Percentiles rank a stretch among this genome's conserved stretches.
phyloP scores from a whole-genome alignment of 1,140 invertebrate species.

The Argopecten irradians region DNA sequence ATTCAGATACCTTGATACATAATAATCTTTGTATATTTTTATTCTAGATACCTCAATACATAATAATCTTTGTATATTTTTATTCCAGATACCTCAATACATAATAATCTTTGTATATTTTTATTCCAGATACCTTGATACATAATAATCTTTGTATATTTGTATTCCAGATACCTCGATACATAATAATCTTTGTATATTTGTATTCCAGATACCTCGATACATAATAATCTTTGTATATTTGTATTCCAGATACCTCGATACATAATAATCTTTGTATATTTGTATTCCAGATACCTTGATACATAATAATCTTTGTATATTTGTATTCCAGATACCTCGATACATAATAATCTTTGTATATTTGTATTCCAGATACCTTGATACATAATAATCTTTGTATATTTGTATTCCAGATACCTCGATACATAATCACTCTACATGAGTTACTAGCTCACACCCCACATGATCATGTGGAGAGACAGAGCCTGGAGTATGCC shows the following conservation, averaged over 20 bases:
- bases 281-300: too few species aligned
- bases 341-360: neutral
- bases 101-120: neutral
- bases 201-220: constrained; percentile 86
- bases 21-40: neutral
- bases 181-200: neutral
- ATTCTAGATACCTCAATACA: neutral
- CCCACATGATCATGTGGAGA: constrained; percentile 95
- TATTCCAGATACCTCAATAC: neutral
- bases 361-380: neutral
- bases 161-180: neutral
- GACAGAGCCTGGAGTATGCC: constrained; percentile 92
- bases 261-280: constrained; percentile 78
- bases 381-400: neutral
- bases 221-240: constrained; percentile 95
- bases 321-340: too few species aligned
- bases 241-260: constrained; percentile 93
- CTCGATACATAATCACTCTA: constrained; percentile 93
- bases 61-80: neutral
- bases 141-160: neutral
- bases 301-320: too few species aligned
- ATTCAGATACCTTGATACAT: constrained; percentile 1
- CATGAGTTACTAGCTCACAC: constrained; percentile 95
- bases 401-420: constrained; percentile 84
- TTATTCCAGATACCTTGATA: neutral